These are phyloP conservation scores for Junonia oenone DNA, from an alignment of 2,888 invertebrate genomes.

Conservation along the genomic window DNA sequence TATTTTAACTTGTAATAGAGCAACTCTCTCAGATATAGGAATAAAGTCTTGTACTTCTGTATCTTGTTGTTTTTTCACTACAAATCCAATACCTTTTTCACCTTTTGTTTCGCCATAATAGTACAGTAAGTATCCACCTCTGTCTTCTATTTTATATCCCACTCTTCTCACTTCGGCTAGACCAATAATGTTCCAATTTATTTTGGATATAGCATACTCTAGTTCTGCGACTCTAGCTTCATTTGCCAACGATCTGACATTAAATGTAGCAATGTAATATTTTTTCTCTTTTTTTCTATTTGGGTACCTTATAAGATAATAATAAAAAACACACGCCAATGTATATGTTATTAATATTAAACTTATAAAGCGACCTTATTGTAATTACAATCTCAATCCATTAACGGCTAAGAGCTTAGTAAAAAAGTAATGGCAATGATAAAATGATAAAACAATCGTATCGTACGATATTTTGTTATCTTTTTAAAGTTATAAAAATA, in stretches of 20 bases:
- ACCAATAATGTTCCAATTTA: background rate
- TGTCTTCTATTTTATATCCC: background rate
- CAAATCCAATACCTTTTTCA: background rate
- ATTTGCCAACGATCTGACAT: background rate
- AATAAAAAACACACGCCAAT: too few species aligned
- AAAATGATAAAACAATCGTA: conserved; percentile 2
- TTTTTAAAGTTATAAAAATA: background rate
- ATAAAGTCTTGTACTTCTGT: background rate
- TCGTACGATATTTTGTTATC: conserved; percentile 9
- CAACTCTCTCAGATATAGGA: background rate
- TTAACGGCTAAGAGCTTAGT: background rate
- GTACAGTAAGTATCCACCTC: background rate
- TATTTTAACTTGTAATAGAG: background rate
- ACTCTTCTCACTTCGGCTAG: background rate
- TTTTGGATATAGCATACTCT: background rate
- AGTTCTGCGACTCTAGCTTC: background rate
- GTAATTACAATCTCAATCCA: background rate
- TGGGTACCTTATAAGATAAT: too few species aligned
- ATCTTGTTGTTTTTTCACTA: background rate
- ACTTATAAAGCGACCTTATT: background rate
- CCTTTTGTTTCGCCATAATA: background rate
- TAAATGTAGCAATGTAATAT: background rate
- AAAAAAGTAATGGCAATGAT: background rate
- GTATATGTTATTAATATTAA: background rate
- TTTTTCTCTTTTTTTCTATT: too few species aligned